These are phyloP conservation scores for Cryptus viduatorius DNA, from an alignment of 2,888 invertebrate species.

Conservation along the genomic window DNA sequence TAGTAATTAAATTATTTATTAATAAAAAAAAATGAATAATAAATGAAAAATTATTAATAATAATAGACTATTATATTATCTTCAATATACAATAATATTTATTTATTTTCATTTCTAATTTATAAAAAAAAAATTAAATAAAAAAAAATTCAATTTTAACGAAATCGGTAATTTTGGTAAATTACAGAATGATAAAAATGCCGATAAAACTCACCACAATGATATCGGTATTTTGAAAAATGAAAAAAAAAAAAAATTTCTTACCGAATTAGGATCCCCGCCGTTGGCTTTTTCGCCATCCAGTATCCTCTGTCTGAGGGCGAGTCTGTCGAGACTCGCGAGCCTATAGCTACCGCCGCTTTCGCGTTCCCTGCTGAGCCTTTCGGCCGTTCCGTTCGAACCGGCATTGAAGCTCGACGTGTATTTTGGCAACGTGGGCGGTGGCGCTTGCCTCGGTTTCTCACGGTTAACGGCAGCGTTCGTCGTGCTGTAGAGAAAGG, in stretches of 20 bases:
- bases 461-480: constrained; percentile 79
- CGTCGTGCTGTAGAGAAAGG: constrained; percentile 82
- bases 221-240: background rate
- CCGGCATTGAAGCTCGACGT: constrained; percentile 92
- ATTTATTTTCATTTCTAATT: too few relatives aligned
- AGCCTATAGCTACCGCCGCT: constrained; percentile 92
- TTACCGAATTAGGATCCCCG: constrained; percentile 82
- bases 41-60: too few relatives aligned
- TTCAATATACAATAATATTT: too few relatives aligned
- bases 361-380: constrained; percentile 89
- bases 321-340: constrained; percentile 93
- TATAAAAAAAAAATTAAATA: too few relatives aligned
- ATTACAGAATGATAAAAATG: too few relatives aligned
- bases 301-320: constrained; percentile 92
- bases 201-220: too few relatives aligned
- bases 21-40: too few relatives aligned
- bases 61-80: too few relatives aligned
- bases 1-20: too few relatives aligned
- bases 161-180: too few relatives aligned
- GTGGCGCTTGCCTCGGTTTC: constrained; percentile 89
- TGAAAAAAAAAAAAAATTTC: constrained; percentile 49
- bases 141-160: too few relatives aligned
- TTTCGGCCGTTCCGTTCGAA: constrained; percentile 86
- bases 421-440: constrained; percentile 92
- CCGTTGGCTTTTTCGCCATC: constrained; percentile 88